Base-by-base conservation (phyloP, 2,888 invertebrate genomes). In the Steinernema hermaphroditum region DNA sequence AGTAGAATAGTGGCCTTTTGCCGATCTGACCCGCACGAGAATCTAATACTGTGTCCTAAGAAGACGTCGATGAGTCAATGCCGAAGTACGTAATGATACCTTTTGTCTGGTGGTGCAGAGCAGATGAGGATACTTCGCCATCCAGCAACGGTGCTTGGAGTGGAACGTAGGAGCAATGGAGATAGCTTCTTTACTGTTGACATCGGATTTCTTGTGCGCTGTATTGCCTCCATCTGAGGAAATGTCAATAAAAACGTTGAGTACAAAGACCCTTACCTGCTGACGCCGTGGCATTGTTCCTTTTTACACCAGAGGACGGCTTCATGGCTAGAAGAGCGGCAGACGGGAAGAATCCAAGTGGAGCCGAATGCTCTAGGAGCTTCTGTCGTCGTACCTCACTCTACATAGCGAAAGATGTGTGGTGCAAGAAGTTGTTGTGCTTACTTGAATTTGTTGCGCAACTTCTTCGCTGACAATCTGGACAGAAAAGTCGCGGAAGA, bases 261-360 rank as follows among this genome's bases (percentile, higher is more conserved):
- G n/a, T n/a, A n/a, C n/a, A n/a, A n/a, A n/a, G n/a, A n/a, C n/a
- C n/a, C n/a, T n/a, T 41, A 71, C 69, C 76, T 22, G 44, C 77
- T 12, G 70, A 62, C 8, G 77, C 68, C 14, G 78, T 76, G 32
- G 74, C 75, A 68, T 74, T 80, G 57, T 81, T 78, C 32, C 62
- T 46, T 44, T 80, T 80, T 8, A 80, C 80, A 19, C 80, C 80
- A 19, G 78, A 80, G n/a, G 81, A 72, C 1, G 80, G 80, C 49
- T 80, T 80, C 80, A 80, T 81, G 29, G 74, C 80, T 22, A 80
- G 41, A 27, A 80, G 57, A 9, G 80, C 80, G 9, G 81, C 80
- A 8, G 80, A 81, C 19, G 76, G 78, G 14, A 74, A 72, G 32
- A 54, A 69, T 8, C 78, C 74, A 27, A 81, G 72, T 14, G 78